Percentiles rank a stretch among this genome's conserved stretches.
phyloP scores from a whole-genome alignment of 2,888 invertebrate species.

The Caenorhabditis macrosperma region DNA sequence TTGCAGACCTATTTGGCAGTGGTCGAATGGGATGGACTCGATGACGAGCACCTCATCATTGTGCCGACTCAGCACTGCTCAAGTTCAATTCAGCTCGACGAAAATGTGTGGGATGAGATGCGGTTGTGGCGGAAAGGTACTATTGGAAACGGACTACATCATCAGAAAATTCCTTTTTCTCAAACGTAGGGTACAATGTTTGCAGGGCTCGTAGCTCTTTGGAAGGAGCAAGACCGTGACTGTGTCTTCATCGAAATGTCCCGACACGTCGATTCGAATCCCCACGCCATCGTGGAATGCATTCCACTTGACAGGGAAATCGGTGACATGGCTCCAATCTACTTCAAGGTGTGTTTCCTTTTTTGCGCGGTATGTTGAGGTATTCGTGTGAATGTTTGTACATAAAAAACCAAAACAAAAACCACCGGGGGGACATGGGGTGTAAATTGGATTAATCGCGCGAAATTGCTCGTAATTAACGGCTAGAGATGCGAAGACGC shows the following conservation, averaged over 20 bases:
- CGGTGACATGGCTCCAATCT: conserved; percentile 93
- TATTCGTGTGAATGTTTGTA: conserved; percentile 33
- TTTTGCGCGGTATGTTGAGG: neutral
- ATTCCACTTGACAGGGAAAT: conserved; percentile 89
- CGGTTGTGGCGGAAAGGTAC: conserved; percentile 86
- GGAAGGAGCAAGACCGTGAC: conserved; percentile 85
- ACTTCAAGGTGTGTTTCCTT: conserved; percentile 86
- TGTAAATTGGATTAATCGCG: conserved; percentile 49
- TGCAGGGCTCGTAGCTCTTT: conserved; percentile 87
- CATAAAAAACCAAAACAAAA: neutral
- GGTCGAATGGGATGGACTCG: conserved; percentile 88
- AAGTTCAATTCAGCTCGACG: conserved; percentile 90
- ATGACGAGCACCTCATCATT: conserved; percentile 89
- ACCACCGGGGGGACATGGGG: conserved; percentile 20
- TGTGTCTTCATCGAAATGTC: conserved; percentile 93
- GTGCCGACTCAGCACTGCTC: conserved; percentile 88
- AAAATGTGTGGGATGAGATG: conserved; percentile 94
- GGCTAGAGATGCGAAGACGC: conserved; percentile 16
- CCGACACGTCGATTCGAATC: conserved; percentile 84
- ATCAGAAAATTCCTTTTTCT: too few species aligned
- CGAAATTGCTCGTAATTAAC: conserved; percentile 57
- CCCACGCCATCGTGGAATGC: conserved; percentile 91
- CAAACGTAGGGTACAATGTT: neutral
- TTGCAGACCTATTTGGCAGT: conserved; percentile 87
- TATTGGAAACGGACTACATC: too few species aligned